These are phyloP conservation scores for Hylyphantes graminicola DNA, from an alignment of 1,140 invertebrate species.

Conservation along the genomic window DNA sequence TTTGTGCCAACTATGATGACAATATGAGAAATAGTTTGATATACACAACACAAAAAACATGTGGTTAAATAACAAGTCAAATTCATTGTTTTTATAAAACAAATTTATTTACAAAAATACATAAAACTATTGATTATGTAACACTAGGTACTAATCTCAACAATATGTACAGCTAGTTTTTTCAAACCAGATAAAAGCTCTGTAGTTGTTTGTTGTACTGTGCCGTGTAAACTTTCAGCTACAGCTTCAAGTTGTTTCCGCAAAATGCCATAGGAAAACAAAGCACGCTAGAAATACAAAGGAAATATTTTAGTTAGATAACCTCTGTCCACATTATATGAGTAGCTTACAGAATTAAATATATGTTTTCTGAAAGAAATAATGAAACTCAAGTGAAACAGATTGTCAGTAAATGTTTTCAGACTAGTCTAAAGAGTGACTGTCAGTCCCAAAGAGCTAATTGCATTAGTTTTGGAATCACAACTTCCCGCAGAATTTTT, in stretches of 20 bases:
- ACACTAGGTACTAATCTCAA: neutral
- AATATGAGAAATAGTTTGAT: too few species aligned
- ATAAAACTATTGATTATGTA: neutral
- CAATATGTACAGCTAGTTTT: constrained; percentile 15
- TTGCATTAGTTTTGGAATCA: too few species aligned
- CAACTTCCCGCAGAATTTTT: too few species aligned
- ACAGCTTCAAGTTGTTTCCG: constrained; percentile 14
- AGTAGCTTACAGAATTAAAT: neutral
- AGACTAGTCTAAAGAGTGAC: too few species aligned
- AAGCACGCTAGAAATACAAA: constrained; percentile 11
- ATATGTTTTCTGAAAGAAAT: too few species aligned
- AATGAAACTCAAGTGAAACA: too few species aligned
- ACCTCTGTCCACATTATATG: neutral
- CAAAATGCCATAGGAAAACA: constrained; percentile 13
- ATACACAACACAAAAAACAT: too few species aligned
- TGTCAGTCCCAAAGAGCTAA: too few species aligned
- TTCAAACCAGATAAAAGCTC: constrained; percentile 19
- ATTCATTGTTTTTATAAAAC: too few species aligned
- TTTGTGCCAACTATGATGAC: too few species aligned
- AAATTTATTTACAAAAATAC: constrained; percentile 48
- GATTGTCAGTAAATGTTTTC: too few species aligned
- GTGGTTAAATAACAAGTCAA: too few species aligned
- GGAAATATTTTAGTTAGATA: neutral
- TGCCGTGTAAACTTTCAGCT: neutral
- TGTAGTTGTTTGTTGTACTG: neutral